Conservation (phyloP, 2,113 vertebrate species). For the Gavialis gangeticus region DNA sequence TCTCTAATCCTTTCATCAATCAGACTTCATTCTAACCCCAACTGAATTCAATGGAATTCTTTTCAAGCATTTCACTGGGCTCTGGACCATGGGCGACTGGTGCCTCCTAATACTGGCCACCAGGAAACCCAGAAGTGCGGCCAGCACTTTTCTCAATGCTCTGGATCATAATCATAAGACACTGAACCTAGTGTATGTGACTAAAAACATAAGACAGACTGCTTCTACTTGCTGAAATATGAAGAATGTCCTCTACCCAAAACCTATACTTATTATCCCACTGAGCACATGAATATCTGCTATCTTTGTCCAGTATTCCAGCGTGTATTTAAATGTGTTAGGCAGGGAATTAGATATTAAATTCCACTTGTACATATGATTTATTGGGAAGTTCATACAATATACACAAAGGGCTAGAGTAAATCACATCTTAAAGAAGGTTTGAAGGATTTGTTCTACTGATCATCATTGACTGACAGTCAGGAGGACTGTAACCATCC, state of each 20-base stretch:
- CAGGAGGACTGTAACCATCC: not conserved
- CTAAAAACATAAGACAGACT: not conserved
- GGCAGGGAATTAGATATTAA: not conserved
- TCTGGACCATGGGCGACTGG: not conserved
- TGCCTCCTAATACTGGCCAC: too few relatives aligned
- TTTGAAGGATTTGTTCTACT: not conserved
- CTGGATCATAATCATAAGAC: not conserved
- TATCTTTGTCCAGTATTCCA: not conserved
- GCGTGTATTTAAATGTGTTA: not conserved
- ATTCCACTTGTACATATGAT: not conserved
- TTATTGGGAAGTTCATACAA: not conserved
- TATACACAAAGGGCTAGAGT: not conserved
- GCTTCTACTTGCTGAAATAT: conserved; percentile 3
- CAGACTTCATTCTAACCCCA: not conserved
- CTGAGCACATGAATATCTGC: not conserved
- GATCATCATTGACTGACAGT: accelerated
- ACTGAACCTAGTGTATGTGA: not conserved
- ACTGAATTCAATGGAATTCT: not conserved
- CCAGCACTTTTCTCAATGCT: too few relatives aligned
- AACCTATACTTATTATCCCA: not conserved
- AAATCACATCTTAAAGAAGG: accelerated
- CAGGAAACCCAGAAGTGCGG: too few relatives aligned
- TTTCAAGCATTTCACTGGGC: not conserved
- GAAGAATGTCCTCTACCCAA: not conserved
- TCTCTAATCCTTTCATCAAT: not conserved